phyloP scores from a whole-genome alignment of 2,113 vertebrate genomes.

The Elaphurus davidianus region DNA sequence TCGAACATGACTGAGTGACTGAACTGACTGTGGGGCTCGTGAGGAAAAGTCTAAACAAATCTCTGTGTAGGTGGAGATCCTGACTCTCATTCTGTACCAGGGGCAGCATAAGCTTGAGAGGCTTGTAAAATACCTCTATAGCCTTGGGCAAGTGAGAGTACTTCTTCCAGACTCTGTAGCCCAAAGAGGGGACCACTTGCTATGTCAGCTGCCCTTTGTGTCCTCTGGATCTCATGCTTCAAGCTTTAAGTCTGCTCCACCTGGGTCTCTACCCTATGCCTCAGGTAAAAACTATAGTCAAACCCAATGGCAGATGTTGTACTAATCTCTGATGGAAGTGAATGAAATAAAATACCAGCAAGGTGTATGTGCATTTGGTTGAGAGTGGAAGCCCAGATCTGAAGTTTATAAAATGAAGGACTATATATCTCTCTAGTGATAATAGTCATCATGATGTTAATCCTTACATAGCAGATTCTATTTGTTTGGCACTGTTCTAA shows the following conservation, averaged over 20 bases:
- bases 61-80: no score
- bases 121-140: neutral
- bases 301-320: neutral
- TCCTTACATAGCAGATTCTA: neutral
- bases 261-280: neutral
- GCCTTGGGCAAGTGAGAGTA: no score
- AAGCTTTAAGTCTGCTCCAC: neutral
- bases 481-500: neutral
- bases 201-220: neutral
- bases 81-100: neutral
- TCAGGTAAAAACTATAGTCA: neutral
- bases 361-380: neutral
- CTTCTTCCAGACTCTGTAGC: neutral
- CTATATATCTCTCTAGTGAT: neutral
- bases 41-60: neutral
- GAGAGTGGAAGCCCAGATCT: neutral
- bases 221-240: neutral
- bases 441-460: no score
- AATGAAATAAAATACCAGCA: neutral
- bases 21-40: no score
- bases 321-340: fast-evolving
- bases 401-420: neutral
- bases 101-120: fast-evolving
- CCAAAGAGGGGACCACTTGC: neutral
- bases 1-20: no score